phyloP scores from a whole-genome alignment of 2,113 vertebrate species.

The Oncorhynchus gorbuscha region DNA sequence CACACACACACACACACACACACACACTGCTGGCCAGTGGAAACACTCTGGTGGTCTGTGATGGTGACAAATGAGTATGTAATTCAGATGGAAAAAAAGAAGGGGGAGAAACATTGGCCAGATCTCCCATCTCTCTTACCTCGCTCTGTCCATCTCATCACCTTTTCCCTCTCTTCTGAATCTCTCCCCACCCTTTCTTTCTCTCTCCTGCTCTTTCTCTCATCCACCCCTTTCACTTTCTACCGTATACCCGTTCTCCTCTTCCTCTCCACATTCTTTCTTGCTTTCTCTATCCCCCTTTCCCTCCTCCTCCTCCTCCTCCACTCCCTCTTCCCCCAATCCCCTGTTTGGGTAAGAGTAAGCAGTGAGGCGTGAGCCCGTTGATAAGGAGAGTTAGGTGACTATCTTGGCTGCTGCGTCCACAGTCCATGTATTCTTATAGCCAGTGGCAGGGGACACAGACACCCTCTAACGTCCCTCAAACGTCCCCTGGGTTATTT shows the following conservation, averaged over 20 bases:
- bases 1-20: slow-evolving; percentile 35
- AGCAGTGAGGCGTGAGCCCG: slow-evolving; percentile 43
- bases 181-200: too few species aligned
- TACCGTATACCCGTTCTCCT: neutral
- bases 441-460: slow-evolving; percentile 17
- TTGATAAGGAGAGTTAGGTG: slow-evolving; percentile 45
- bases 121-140: slow-evolving; percentile 1
- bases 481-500: slow-evolving; percentile 46
- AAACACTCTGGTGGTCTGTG: slow-evolving; percentile 64
- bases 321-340: neutral
- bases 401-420: slow-evolving; percentile 22
- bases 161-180: neutral
- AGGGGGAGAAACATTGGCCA: slow-evolving; percentile 55
- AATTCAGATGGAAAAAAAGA: slow-evolving; percentile 66
- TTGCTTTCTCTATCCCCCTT: neutral
- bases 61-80: slow-evolving; percentile 59
- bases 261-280: neutral
- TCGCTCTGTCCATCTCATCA: neutral
- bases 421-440: slow-evolving; percentile 48
- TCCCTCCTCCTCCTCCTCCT: neutral
- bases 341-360: neutral
- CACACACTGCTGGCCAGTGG: slow-evolving; percentile 43
- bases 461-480: too few species aligned
- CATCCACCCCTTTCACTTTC: neutral
- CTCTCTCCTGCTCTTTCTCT: neutral